Percentiles rank a stretch among this genome's conserved stretches.
Evolutionary conservation across 2,797 vertebrate species (phyloP).

Genomic region (Adrianichthys oophorus): DNA sequence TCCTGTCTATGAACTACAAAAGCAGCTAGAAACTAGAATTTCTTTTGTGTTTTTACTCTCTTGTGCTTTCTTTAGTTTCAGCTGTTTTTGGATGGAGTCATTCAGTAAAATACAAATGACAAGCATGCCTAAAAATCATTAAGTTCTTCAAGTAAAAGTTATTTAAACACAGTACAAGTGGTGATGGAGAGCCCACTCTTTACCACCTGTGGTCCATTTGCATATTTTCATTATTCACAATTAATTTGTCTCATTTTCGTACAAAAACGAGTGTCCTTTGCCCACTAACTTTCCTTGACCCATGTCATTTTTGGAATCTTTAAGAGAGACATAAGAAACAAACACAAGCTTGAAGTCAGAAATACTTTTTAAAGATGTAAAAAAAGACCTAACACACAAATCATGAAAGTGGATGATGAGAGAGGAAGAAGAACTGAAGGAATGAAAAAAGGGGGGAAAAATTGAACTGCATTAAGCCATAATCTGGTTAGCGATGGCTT

Average conservation of each 20-base stretch:
- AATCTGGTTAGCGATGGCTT: conserved; percentile 69
- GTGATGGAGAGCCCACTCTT: conserved; percentile 36
- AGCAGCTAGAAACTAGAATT: conserved; percentile 54
- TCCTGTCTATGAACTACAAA: conserved; percentile 53
- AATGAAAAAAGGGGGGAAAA: conserved; percentile 28
- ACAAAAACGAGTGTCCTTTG: conserved; percentile 4
- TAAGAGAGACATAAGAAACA: not conserved
- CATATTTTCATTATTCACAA: conserved; percentile 69
- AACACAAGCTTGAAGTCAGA: too few relatives aligned
- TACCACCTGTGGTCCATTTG: conserved; percentile 60
- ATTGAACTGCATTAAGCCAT: conserved; percentile 61
- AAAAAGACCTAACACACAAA: conserved; percentile 17
- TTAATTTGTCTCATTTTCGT: conserved; percentile 57
- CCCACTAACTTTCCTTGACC: conserved; percentile 3
- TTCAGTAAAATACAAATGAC: conserved; percentile 69
- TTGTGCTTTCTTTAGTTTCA: conserved; percentile 41
- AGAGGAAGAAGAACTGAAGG: conserved; percentile 14
- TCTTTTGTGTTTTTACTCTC: conserved; percentile 36
- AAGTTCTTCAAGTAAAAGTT: conserved; percentile 72
- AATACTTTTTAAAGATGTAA: not conserved
- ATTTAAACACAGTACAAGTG: conserved; percentile 55
- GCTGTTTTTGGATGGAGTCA: conserved; percentile 52
- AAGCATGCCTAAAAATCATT: conserved; percentile 70
- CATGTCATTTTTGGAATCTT: conserved; percentile 7
- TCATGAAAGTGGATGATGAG: conserved; percentile 15